Evolutionary conservation across 1,140 invertebrate genomes (phyloP).

Genomic region (Bactericera cockerelli): DNA sequence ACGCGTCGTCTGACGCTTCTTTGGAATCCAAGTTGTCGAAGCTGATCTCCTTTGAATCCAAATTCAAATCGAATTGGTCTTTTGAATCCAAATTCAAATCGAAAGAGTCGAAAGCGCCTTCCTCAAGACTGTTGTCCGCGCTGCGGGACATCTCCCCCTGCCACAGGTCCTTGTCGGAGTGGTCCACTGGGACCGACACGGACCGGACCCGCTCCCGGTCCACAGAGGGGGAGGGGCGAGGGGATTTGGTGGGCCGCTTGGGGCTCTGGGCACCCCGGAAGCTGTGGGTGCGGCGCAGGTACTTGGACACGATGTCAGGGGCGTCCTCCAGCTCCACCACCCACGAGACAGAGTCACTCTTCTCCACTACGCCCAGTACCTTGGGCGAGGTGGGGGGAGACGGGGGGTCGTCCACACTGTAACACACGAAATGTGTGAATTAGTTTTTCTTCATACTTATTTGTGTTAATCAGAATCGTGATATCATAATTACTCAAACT

Average conservation of each 20-base stretch:
- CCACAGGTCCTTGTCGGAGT: neutral
- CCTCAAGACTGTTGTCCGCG: neutral
- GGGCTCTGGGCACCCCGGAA: conserved; percentile 10
- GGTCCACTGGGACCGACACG: neutral
- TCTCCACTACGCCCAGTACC: conserved; percentile 64
- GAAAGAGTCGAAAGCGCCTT: neutral
- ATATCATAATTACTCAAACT: too few species aligned
- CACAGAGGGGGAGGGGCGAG: neutral
- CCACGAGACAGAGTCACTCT: conserved; percentile 67
- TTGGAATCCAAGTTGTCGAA: too few species aligned
- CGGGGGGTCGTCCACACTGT: conserved; percentile 5
- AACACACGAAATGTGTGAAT: too few species aligned
- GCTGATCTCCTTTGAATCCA: too few species aligned
- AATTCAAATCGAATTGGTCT: neutral
- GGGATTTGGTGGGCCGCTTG: neutral
- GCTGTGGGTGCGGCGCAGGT: conserved; percentile 23
- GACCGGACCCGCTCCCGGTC: neutral
- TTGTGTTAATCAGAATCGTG: too few species aligned
- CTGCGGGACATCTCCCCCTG: neutral
- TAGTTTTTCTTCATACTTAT: too few species aligned
- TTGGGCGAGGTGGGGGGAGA: conserved; percentile 25
- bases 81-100: neutral
- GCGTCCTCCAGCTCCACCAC: conserved; percentile 61
- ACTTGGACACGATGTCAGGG: conserved; percentile 33
- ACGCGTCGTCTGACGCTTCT: too few species aligned